Conservation (phyloP, 2,113 vertebrate genomes). For the Salvelinus fontinalis region DNA sequence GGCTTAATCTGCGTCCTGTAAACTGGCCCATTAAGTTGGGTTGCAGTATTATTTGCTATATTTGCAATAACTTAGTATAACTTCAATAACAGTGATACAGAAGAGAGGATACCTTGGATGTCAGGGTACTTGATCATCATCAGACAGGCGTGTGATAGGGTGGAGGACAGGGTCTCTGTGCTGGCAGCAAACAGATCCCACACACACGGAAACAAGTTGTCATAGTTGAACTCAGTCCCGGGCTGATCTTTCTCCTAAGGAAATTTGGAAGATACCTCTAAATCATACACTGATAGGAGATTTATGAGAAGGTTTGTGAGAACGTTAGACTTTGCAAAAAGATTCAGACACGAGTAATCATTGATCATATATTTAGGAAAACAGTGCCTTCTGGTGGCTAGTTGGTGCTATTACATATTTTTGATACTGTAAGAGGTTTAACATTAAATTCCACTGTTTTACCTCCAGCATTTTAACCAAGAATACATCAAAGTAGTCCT, state of each 20-base stretch:
- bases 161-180: conserved; percentile 69
- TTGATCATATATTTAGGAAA: too few species aligned
- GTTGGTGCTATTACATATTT: too few species aligned
- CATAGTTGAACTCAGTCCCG: conserved; percentile 46
- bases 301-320: not conserved
- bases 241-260: conserved; percentile 58
- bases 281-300: conserved; percentile 15
- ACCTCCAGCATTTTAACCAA: conserved; percentile 69
- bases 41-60: not conserved
- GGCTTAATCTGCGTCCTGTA: too few species aligned
- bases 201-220: conserved; percentile 40
- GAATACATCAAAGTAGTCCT: conserved; percentile 65
- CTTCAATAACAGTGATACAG: not conserved
- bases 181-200: conserved; percentile 68
- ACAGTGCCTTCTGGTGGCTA: too few species aligned
- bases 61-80: not conserved
- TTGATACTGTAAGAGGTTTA: not conserved
- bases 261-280: not conserved
- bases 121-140: conserved; percentile 70
- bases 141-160: conserved; percentile 59
- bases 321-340: too few species aligned
- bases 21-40: too few species aligned
- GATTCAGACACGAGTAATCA: too few species aligned
- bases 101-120: conserved; percentile 54
- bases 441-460: not conserved